Evolutionary conservation across 2,797 vertebrate genomes (phyloP).

Genomic region (Alexandromys oeconomus): DNA sequence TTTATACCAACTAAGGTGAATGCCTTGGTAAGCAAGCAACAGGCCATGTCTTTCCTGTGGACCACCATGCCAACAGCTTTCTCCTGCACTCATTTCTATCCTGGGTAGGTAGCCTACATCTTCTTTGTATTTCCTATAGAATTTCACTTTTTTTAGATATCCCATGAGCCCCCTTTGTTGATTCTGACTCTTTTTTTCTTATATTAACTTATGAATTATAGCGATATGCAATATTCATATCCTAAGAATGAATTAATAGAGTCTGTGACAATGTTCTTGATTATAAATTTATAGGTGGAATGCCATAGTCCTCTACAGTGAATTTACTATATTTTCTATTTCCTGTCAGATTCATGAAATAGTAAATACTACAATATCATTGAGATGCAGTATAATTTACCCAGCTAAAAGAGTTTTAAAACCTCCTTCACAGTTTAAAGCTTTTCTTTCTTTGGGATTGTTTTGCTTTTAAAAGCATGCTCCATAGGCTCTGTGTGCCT

Average conservation of each 20-base stretch:
- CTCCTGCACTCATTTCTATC: not conserved
- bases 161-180: not conserved
- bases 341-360: not conserved
- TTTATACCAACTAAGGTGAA: not conserved
- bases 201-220: not conserved
- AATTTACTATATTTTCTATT: not conserved
- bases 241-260: not conserved
- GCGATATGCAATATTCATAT: not conserved
- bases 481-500: not conserved
- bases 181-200: not conserved
- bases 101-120: not conserved
- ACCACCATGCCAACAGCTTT: not conserved
- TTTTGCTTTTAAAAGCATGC: not conserved
- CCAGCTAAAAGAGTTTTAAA: not conserved
- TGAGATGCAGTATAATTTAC: not conserved
- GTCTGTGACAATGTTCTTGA: not conserved
- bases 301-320: not conserved
- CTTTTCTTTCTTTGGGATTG: not conserved
- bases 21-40: not conserved
- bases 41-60: not conserved
- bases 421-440: not conserved
- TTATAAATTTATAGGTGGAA: not conserved
- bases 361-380: not conserved
- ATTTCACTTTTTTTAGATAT: not conserved
- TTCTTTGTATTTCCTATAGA: not conserved